Percentiles rank a stretch among this genome's conserved stretches.
phyloP scores from a whole-genome alignment of 2,888 invertebrate species.

The Macrosoma leucophasiata region DNA sequence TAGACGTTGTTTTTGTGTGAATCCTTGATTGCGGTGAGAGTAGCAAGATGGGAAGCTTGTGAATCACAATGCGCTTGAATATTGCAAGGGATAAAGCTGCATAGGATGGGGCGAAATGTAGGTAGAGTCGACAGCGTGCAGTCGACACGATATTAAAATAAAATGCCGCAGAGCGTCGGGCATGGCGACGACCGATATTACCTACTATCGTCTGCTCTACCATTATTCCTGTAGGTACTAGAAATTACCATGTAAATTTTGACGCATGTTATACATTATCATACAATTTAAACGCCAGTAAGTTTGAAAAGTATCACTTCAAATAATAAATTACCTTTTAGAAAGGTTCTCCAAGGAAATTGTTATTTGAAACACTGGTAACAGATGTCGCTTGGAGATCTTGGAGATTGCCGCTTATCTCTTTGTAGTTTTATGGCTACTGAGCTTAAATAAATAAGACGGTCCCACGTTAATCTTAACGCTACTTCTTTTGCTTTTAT shows the following conservation, averaged over 20 bases:
- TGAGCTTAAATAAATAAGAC: no score
- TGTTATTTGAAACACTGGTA: no score
- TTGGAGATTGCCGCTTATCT: no score
- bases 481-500: no score
- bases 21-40: constrained; percentile 42
- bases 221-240: no score
- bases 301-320: no score
- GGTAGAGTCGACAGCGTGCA: constrained; percentile 41
- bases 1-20: constrained; percentile 39
- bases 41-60: constrained; percentile 38
- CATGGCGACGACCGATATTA: constrained; percentile 28
- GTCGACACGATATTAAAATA: constrained; percentile 53
- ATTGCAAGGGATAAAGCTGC: constrained; percentile 38
- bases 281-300: no score
- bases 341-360: no score
- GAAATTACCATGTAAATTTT: constrained; percentile 13
- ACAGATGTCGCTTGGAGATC: no score
- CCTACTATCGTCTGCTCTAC: constrained; percentile 29
- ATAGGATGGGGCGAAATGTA: constrained; percentile 36
- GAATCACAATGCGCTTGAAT: constrained; percentile 49
- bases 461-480: no score
- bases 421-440: no score
- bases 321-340: no score
- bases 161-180: constrained; percentile 38
- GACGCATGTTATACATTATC: constrained; percentile 12